Base-by-base conservation (phyloP, 2,113 vertebrate species). In the Takifugu flavidus region DNA sequence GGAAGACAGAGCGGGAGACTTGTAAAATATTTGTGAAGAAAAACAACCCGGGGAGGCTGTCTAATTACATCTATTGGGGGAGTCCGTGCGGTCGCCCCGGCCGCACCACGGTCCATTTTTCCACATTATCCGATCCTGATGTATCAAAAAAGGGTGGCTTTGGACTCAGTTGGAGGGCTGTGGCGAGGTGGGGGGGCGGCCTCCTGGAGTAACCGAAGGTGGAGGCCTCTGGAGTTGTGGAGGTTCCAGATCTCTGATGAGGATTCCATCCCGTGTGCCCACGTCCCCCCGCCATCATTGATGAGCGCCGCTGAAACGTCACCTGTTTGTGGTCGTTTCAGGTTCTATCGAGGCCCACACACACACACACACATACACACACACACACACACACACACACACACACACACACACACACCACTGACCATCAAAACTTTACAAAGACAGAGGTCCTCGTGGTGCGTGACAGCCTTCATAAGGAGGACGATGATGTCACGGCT, bases 1-100 rank as follows among this genome's bases (percentile, higher is more conserved):
- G 78, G 62, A 75, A 79, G 80, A 77, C 86, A 86, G 80, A 83
- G 82, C 56, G 82, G 79, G 87, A 91, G 82, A 89, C 69, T 82
- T 92, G 85, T 91, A 88, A 93, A 92, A 89, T 92, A 92, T 91
- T 93, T 93, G 88, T 80, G 83, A 93, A 91, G 89, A 93, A 90
- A 94, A 94, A 92, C 86, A 94, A 89, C 89, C 89, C 89, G 77
- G 56, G 80, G 86, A 91, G 84, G 78, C 86, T 72, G 88, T 89
- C 88, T 90, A 90, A 89, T 90, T 88, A 87, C 88, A 87, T 89
- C 87, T 91, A 87, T 91, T 91, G 70, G 61, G 65, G 79, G 79
- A 90, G 85, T 79, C 83, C 70, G 77, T 83, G 86, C 82, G 82
- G 86, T 83, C 86, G 76, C 70, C 43, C 64, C 61, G 77, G 73